Conservation (phyloP, 2,888 invertebrate genomes). For the Orthosia gothica region DNA sequence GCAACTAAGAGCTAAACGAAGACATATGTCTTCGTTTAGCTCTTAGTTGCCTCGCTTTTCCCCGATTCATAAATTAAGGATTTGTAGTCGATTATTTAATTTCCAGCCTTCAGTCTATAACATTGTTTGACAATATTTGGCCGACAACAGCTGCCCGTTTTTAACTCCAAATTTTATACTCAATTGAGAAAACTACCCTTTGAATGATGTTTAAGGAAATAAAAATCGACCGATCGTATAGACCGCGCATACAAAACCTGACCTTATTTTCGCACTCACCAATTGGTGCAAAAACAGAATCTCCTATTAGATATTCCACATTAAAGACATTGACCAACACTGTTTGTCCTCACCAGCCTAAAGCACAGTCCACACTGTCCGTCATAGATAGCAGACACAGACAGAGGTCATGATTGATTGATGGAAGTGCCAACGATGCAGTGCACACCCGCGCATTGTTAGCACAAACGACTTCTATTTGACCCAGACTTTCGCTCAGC, state of each 20-base stretch:
- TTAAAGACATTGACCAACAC: neutral
- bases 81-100: no score
- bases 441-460: slow-evolving; percentile 16
- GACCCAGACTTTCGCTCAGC: neutral
- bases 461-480: slow-evolving; percentile 10
- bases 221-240: neutral
- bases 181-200: no score
- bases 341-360: neutral
- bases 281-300: neutral
- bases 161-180: no score
- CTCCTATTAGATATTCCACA: neutral
- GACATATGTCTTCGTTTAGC: no score
- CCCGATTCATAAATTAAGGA: no score
- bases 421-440: slow-evolving; percentile 34
- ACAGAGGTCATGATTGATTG: slow-evolving; percentile 60
- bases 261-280: neutral
- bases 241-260: neutral
- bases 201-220: neutral
- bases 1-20: no score
- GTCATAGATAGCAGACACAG: slow-evolving; percentile 56
- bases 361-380: slow-evolving; percentile 6
- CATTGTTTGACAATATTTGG: no score
- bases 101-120: no score
- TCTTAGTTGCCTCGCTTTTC: no score
- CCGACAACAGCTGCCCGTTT: no score